Evolutionary conservation across 37 sponge, comb jelly and placozoan species (phyloP), one percentile per base, ranked within the genome.

Genomic region (Oopsacas minuta): DNA sequence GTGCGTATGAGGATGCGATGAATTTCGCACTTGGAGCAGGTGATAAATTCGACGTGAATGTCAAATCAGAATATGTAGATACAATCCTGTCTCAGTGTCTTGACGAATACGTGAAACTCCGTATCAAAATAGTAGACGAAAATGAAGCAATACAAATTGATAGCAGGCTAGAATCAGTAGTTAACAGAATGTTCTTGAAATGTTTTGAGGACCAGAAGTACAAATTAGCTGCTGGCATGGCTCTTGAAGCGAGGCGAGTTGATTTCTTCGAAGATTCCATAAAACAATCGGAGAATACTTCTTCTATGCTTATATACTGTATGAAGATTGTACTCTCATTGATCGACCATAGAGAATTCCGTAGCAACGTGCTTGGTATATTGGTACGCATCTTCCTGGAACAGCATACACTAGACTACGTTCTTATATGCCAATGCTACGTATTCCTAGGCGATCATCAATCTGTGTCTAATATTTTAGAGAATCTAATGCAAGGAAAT

Each of bases 161-260:
- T 85, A 53, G 85, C 0, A 85, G 91, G 7, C 85, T 97, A 52
- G 94, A 92, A 86, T 22, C 84, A 35, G 88, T 97, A n/a, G 95
- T 97, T 32, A 83, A 95, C 52, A 75, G 92, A 25, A 94, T 97
- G 99, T 97, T 97, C 82, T 87, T 89, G 61, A 46, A 90, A 35
- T 95, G 99, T 84, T 89, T 97, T 52, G 86, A 82, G 37, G 94
- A 95, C 51, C 81, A 82, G 36, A 46, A 91, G 37, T 97, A 90
- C 89, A 94, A 97, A 46, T 93, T 93, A 84, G 99, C 99, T 10
- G 88, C 91, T 37, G 99, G 99, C 17, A 91, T 97, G 23, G 95
- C 99, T 35, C 87, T 97, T 37, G 99, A 97, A 61, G 90, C 95
- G 0, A 82, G 99, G 53, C 87, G 92, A 25, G 89, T 93, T 61